Percentiles rank a stretch among this genome's conserved stretches.
Conservation (phyloP, 2,113 vertebrate species). For the Spilogale gracilis region DNA sequence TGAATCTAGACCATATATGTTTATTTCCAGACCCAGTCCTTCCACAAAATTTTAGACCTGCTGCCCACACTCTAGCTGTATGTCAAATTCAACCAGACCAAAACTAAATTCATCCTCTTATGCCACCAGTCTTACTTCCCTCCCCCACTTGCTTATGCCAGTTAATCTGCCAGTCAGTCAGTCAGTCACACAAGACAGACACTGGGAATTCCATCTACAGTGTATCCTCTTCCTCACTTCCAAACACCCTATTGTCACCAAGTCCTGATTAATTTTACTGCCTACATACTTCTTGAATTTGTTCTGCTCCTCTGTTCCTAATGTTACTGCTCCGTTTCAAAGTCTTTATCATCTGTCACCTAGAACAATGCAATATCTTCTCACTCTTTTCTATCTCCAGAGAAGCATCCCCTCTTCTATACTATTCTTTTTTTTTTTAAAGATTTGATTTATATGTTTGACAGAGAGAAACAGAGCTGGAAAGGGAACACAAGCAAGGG, state of each 20-base stretch:
- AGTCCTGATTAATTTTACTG: conserved; percentile 1
- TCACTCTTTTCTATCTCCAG: not conserved
- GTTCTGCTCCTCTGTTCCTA: not conserved
- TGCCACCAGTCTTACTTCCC: not conserved
- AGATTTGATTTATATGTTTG: too few species aligned
- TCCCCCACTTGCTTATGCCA: not conserved
- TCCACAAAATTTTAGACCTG: not conserved
- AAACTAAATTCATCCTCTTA: not conserved
- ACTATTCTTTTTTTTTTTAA: not conserved
- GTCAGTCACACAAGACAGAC: not conserved
- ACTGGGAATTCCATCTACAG: not conserved
- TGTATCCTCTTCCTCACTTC: not conserved
- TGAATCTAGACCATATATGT: not conserved
- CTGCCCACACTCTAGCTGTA: not conserved
- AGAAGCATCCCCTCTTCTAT: not conserved
- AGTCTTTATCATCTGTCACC: not conserved
- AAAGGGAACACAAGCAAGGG: too few species aligned
- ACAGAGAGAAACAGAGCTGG: too few species aligned
- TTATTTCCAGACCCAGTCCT: not conserved
- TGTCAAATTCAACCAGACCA: not conserved
- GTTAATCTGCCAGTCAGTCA: not conserved
- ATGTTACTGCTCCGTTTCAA: not conserved
- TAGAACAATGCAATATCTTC: not conserved
- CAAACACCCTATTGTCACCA: not conserved
- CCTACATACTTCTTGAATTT: conserved; percentile 39